Evolutionary conservation across 2,888 invertebrate species (phyloP).

Genomic region (Ceraclea dissimilis): DNA sequence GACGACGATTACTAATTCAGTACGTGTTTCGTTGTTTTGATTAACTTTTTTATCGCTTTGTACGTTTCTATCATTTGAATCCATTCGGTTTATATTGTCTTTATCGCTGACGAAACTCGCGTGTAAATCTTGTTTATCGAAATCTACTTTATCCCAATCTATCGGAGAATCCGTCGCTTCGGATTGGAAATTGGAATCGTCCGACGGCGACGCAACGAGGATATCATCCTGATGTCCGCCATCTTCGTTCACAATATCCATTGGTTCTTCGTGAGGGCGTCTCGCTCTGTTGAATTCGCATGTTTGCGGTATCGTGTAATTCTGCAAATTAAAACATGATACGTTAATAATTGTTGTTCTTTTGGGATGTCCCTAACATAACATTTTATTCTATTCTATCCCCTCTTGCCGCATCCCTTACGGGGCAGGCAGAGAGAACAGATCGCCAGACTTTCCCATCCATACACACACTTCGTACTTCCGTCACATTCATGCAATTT

Average conservation of each 20-base stretch:
- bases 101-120: not conserved
- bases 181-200: not conserved
- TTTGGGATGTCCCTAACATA: too few relatives aligned
- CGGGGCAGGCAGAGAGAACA: too few relatives aligned
- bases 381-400: too few relatives aligned
- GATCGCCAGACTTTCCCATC: too few relatives aligned
- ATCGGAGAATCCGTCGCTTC: not conserved
- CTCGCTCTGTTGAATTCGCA: constrained; percentile 35
- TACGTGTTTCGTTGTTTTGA: not conserved
- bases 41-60: not conserved
- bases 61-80: not conserved
- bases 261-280: constrained; percentile 33
- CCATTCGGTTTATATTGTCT: not conserved
- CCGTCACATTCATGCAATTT: too few relatives aligned
- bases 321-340: constrained; percentile 29
- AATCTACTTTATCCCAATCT: not conserved
- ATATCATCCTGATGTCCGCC: too few relatives aligned
- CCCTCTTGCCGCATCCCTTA: too few relatives aligned
- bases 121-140: not conserved
- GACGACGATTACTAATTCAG: not conserved
- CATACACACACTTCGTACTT: too few relatives aligned
- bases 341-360: too few relatives aligned
- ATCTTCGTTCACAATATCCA: constrained; percentile 8
- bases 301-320: constrained; percentile 43
- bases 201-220: not conserved